Base-by-base conservation (phyloP, 2,888 invertebrate species). In the Eucriotettix oculatus region DNA sequence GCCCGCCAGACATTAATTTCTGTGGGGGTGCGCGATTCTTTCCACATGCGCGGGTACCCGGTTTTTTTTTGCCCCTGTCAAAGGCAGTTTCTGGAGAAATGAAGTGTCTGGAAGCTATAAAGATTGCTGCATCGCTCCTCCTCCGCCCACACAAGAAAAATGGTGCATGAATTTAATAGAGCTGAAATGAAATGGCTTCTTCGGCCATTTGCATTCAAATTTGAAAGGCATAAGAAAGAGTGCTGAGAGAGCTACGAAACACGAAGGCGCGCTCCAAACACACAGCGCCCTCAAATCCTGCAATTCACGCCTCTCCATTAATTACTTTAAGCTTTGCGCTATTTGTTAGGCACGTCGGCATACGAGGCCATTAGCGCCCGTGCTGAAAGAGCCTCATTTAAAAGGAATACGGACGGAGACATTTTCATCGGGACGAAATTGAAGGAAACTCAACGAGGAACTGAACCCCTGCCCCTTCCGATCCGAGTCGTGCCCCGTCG, bases 151-250 rank as follows among this genome's bases (percentile, higher is more conserved):
- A 61, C 59, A 66, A 65, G 66, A 66, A 66, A 66, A 65, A 66
- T 66, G 66, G 64, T 64, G 64, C 66, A 66, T 66, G 66, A 66
- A 66, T 66, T 66, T 66, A 66, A 66, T 66, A 66, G 66, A 65
- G 66, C 64, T 66, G 66, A 66, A 66, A 66, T 66, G 65, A 61
- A 66, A 66, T 65, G 65, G 65, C 65, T 66, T 62, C 65, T 66
- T 65, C 61, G 61, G 61, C 64, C 66, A 66, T 66, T 66, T 66
- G 64, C 66, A 66, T 66, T 66, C 66, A 66, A 66, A 66, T 66
- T 66, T 63, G 64, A 64, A 65, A 56, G 71, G 71, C 69, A 70
- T 71, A 61, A 64, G 62, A 61, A 61, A 58, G 58, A 60, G 60
- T 54, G 63, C 42, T 16, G 52, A 40, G 71, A 68, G 65, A 63